Evolutionary conservation across 2,797 vertebrate genomes (phyloP).

Genomic region (Hephaestus fuliginosus): DNA sequence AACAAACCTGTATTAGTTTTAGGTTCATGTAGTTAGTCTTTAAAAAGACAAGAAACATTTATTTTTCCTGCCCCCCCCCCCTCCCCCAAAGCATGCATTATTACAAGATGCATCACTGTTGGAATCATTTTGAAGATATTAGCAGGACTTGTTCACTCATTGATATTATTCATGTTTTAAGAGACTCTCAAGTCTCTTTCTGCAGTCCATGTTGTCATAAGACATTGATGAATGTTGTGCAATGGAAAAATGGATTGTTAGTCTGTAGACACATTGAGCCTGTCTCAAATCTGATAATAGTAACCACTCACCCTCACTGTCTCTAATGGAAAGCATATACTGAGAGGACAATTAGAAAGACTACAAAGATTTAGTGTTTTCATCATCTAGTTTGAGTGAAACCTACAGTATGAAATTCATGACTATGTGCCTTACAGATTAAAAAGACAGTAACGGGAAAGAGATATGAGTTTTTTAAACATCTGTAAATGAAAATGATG

Average conservation of each 20-base stretch:
- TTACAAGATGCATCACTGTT: conserved; percentile 19
- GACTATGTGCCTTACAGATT: conserved; percentile 16
- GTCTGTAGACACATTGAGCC: conserved; percentile 27
- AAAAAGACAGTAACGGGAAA: conserved; percentile 26
- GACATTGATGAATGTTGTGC: conserved; percentile 51
- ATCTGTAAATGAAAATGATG: background rate
- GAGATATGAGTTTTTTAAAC: conserved; percentile 8
- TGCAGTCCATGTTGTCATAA: conserved; percentile 30
- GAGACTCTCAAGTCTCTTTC: background rate
- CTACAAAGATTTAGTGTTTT: conserved; percentile 30
- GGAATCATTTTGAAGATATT: conserved; percentile 11
- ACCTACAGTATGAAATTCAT: conserved; percentile 27
- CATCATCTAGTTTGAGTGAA: conserved; percentile 30
- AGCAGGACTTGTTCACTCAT: conserved; percentile 3
- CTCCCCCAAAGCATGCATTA: background rate
- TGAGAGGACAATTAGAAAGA: conserved; percentile 19
- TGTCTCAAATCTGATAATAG: conserved; percentile 59
- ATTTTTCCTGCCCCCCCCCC: conserved; percentile 5
- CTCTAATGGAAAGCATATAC: conserved; percentile 67
- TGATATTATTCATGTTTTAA: conserved; percentile 5
- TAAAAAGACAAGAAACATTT: conserved; percentile 18
- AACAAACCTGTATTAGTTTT: conserved; percentile 40
- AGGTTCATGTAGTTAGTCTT: background rate
- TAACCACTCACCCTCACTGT: conserved; percentile 47
- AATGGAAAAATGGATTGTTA: conserved; percentile 35